Conservation (phyloP, 2,888 invertebrate genomes). For the Drosophila tripunctata region DNA sequence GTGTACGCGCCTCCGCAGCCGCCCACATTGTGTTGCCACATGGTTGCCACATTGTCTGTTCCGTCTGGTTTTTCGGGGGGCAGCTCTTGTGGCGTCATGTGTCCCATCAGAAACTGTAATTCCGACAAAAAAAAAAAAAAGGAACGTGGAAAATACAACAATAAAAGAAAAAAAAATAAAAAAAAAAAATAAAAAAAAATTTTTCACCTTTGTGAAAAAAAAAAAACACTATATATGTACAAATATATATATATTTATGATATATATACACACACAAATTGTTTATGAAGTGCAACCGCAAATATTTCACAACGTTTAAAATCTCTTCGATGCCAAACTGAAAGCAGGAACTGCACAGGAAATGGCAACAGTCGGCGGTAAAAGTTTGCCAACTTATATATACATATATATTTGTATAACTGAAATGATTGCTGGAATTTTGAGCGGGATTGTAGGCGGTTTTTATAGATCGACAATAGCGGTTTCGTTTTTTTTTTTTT, state of each 20-base stretch:
- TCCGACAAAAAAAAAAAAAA: conserved; percentile 39
- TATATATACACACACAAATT: conserved; percentile 65
- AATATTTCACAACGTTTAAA: conserved; percentile 47
- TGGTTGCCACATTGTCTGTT: conserved; percentile 7
- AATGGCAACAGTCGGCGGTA: background rate
- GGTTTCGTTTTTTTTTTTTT: background rate
- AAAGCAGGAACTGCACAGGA: conserved; percentile 5
- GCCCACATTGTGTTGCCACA: background rate
- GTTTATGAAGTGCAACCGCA: conserved; percentile 74
- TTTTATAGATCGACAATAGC: conserved; percentile 1
- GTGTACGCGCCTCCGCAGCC: background rate
- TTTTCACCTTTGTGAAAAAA: too few relatives aligned
- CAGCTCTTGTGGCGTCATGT: conserved; percentile 21
- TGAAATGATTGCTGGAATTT: background rate
- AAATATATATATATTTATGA: conserved; percentile 26
- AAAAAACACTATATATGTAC: conserved; percentile 26
- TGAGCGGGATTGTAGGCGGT: background rate
- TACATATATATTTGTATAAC: conserved; percentile 7
- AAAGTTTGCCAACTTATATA: conserved; percentile 5
- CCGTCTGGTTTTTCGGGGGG: background rate
- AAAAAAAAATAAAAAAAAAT: conserved; percentile 28
- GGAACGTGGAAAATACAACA: conserved; percentile 19
- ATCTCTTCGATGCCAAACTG: conserved; percentile 12
- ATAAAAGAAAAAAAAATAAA: conserved; percentile 24
- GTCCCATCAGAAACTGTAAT: conserved; percentile 53